These are phyloP conservation scores for Leptogaster cylindrica DNA, from an alignment of 2,888 invertebrate species.

Conservation along the genomic window DNA sequence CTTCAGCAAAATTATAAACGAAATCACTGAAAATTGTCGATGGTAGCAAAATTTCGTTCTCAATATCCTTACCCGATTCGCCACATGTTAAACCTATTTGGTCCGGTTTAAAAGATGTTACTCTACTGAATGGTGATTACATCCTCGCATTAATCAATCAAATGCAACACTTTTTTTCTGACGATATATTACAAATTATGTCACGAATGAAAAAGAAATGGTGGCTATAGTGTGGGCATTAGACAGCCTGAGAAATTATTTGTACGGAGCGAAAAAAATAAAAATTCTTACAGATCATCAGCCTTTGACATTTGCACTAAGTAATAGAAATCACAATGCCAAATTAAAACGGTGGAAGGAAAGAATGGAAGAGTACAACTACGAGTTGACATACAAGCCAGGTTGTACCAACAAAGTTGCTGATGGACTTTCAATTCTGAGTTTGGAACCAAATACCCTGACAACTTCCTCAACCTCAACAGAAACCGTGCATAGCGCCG, in stretches of 20 bases:
- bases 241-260: slow-evolving; percentile 33
- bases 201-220: slow-evolving; percentile 34
- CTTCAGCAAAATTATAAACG: too few relatives aligned
- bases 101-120: too few relatives aligned
- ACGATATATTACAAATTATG: too few relatives aligned
- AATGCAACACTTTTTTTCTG: too few relatives aligned
- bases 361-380: slow-evolving; percentile 47
- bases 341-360: slow-evolving; percentile 44
- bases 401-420: slow-evolving; percentile 37
- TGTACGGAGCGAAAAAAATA: slow-evolving; percentile 34
- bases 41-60: too few relatives aligned
- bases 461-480: slow-evolving; percentile 2
- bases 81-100: too few relatives aligned
- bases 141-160: too few relatives aligned
- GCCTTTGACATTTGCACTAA: slow-evolving; percentile 27
- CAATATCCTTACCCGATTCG: too few relatives aligned
- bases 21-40: too few relatives aligned
- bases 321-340: slow-evolving; percentile 39
- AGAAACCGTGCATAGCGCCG: slow-evolving; percentile 44
- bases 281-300: slow-evolving; percentile 40
- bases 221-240: slow-evolving; percentile 36
- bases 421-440: slow-evolving; percentile 41
- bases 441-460: slow-evolving; percentile 7
- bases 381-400: slow-evolving; percentile 40
- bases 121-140: too few relatives aligned